Evolutionary conservation across 2,888 invertebrate genomes (phyloP).

Genomic region (Drosophila pegasa): DNA sequence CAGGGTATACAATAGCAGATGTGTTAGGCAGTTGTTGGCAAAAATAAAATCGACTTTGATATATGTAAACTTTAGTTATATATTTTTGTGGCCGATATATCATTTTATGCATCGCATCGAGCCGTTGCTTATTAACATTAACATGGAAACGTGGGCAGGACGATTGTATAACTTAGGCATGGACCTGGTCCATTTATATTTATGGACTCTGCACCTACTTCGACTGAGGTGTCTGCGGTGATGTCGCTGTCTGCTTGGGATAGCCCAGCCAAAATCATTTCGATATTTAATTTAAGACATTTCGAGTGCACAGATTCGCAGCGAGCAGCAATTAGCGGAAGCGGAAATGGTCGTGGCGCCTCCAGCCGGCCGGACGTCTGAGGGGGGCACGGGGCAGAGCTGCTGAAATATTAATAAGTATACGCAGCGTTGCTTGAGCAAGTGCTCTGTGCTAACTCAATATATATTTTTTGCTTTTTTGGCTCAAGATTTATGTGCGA

Average conservation of each 20-base stretch:
- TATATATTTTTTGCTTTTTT: neutral
- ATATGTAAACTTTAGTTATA: conserved; percentile 3
- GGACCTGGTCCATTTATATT: neutral
- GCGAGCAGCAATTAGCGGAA: neutral
- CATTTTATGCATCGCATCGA: conserved; percentile 5
- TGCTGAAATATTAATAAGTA: conserved; percentile 21
- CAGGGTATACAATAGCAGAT: conserved; percentile 1
- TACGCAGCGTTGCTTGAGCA: neutral
- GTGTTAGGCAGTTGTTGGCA: conserved; percentile 6
- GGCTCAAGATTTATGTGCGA: conserved; percentile 10
- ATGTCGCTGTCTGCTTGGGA: no score
- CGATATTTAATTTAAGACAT: neutral
- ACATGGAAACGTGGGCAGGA: neutral
- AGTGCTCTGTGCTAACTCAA: neutral
- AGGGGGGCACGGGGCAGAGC: neutral
- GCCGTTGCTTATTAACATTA: neutral
- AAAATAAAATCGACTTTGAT: conserved; percentile 5
- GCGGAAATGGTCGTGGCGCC: conserved; percentile 6
- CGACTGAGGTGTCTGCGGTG: no score
- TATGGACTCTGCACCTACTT: conserved; percentile 1
- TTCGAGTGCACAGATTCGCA: neutral
- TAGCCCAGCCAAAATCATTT: no score
- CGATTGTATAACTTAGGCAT: neutral
- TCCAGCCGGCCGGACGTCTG: neutral
- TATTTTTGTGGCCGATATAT: conserved; percentile 4